A percentile compares a stretch with the other conserved stretches of the same genome.
These are phyloP conservation scores for Coendou prehensilis DNA, from an alignment of 2,797 vertebrate species.

Conservation along the genomic window DNA sequence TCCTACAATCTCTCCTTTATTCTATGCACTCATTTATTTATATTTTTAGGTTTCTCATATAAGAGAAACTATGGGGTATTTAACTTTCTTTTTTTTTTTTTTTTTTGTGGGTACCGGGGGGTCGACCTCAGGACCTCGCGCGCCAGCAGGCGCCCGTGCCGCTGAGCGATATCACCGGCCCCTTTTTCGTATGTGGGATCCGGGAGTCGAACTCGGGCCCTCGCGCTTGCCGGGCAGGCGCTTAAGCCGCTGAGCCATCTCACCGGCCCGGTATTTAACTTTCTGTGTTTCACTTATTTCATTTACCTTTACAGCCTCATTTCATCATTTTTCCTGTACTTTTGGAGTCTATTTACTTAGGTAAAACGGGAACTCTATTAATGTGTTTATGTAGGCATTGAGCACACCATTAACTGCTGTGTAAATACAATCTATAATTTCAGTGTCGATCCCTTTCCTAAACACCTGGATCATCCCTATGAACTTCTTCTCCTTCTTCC, in stretches of 20 bases:
- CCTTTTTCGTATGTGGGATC: too few relatives aligned
- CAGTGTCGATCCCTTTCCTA: background rate
- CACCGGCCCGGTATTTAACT: too few relatives aligned
- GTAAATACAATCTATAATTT: background rate
- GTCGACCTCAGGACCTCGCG: too few relatives aligned
- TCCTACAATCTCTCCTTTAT: background rate
- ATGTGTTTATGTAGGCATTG: background rate
- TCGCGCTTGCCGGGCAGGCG: too few relatives aligned
- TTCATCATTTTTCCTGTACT: background rate
- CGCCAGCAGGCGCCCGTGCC: too few relatives aligned
- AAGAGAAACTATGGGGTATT: background rate
- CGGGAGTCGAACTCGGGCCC: too few relatives aligned
- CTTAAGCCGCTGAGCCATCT: too few relatives aligned
- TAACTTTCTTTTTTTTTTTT: too few relatives aligned
- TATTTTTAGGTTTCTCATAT: background rate
- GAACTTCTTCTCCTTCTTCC: background rate
- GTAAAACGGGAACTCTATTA: background rate
- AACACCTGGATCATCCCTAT: background rate
- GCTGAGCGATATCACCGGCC: too few relatives aligned
- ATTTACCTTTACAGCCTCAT: background rate
- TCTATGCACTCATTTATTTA: background rate
- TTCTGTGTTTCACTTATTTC: background rate
- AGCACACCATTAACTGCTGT: background rate
- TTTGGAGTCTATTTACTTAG: background rate
- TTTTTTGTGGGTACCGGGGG: too few relatives aligned